Evolutionary conservation across 2,113 vertebrate species (phyloP).

Genomic region (Alces alces): DNA sequence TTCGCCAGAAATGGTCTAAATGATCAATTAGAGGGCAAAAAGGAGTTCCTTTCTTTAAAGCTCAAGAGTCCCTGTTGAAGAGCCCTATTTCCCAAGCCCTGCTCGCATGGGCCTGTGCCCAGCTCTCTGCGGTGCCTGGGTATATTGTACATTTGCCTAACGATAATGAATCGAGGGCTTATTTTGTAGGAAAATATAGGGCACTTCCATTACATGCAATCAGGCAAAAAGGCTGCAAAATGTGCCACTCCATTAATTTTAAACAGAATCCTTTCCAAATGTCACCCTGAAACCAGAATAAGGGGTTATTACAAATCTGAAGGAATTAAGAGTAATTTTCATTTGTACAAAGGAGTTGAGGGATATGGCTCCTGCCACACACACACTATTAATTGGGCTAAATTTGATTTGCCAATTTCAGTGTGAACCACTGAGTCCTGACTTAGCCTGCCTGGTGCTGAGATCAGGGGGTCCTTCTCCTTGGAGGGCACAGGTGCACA

Average conservation of each 20-base stretch:
- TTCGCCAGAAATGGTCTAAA: conserved; percentile 65
- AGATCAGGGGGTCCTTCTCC: background rate
- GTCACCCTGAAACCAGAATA: conserved; percentile 58
- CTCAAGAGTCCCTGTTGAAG: conserved; percentile 61
- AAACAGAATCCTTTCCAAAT: conserved; percentile 69
- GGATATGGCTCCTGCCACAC: conserved; percentile 54
- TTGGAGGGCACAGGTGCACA: background rate
- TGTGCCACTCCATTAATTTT: conserved; percentile 64
- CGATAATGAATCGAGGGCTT: conserved; percentile 70
- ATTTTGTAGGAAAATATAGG: conserved; percentile 71
- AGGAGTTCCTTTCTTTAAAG: conserved; percentile 66
- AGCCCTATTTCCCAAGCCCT: conserved; percentile 44
- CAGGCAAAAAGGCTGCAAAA: conserved; percentile 70
- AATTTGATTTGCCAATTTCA: conserved; percentile 57
- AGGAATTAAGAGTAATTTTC: conserved; percentile 74
- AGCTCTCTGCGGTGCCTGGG: background rate
- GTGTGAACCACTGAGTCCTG: conserved; percentile 14
- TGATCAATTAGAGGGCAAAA: conserved; percentile 69
- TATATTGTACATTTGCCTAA: conserved; percentile 61
- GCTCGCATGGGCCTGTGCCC: conserved; percentile 19
- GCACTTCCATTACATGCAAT: conserved; percentile 66
- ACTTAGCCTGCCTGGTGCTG: background rate
- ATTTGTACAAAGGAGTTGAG: conserved; percentile 70
- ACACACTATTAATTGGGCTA: conserved; percentile 59
- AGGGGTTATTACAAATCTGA: conserved; percentile 61